phyloP scores from a whole-genome alignment of 2,797 vertebrate genomes.

The Prionace glauca region DNA sequence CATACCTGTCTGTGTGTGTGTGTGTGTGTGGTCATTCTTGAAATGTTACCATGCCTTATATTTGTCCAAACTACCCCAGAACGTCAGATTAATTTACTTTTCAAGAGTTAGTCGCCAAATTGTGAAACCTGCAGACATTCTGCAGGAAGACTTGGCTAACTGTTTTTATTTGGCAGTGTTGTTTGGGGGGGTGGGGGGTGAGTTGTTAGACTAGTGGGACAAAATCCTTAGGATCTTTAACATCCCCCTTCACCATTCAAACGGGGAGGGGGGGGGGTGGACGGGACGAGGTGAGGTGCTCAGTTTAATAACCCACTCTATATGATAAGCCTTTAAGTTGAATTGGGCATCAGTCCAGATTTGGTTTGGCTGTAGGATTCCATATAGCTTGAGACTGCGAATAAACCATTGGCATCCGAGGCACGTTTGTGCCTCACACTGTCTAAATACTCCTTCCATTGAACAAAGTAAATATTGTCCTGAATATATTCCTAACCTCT shows the following conservation, averaged over 20 bases:
- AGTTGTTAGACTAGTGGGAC: background rate
- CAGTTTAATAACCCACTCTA: background rate
- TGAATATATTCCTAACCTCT: background rate
- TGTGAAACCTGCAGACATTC: background rate
- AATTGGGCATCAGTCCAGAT: background rate
- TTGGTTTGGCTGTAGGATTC: background rate
- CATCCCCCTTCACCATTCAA: background rate
- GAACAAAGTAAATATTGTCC: background rate
- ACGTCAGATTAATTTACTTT: background rate
- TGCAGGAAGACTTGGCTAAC: background rate
- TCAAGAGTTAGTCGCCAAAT: background rate
- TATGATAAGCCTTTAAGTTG: background rate
- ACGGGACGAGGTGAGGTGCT: no score
- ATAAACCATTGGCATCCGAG: background rate
- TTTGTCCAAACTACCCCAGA: background rate
- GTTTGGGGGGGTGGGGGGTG: background rate
- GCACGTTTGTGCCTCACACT: background rate
- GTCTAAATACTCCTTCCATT: background rate
- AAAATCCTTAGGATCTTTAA: background rate
- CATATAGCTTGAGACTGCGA: background rate
- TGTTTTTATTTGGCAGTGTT: background rate
- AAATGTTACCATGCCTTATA: background rate
- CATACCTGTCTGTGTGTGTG: background rate
- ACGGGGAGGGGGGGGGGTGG: no score
- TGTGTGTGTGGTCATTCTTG: background rate